A percentile compares a stretch with the other conserved stretches of the same genome.
Conservation (phyloP, 2,888 invertebrate species). For the Tricholauxania praeusta region DNA sequence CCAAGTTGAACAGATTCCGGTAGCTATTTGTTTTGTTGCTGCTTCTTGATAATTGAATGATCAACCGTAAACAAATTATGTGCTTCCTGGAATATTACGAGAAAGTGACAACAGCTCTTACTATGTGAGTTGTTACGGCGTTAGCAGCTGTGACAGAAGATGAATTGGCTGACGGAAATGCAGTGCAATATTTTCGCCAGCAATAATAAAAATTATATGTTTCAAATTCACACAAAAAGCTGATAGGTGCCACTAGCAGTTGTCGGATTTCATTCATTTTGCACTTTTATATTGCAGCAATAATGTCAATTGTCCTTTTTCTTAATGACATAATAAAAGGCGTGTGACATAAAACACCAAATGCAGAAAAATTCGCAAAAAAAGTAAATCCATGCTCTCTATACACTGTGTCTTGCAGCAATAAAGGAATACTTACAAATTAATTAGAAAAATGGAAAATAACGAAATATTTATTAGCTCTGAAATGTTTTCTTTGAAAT, state of each 20-base stretch:
- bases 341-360: not conserved
- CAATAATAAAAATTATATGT: not conserved
- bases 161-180: constrained; percentile 12
- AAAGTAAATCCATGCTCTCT: constrained; percentile 4
- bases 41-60: constrained; percentile 14
- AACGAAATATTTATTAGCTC: too few relatives aligned
- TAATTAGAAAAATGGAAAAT: too few relatives aligned
- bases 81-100: not conserved
- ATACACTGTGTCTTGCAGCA: too few relatives aligned
- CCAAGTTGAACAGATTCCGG: too few relatives aligned
- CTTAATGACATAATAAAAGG: not conserved
- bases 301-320: too few relatives aligned
- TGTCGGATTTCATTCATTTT: too few relatives aligned
- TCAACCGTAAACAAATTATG: constrained; percentile 21
- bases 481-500: too few relatives aligned
- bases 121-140: constrained; percentile 8
- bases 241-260: too few relatives aligned
- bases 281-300: too few relatives aligned
- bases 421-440: too few relatives aligned
- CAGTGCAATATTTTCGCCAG: not conserved
- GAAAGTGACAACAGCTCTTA: constrained; percentile 1
- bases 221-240: not conserved
- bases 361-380: not conserved
- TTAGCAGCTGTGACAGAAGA: not conserved
- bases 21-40: too few relatives aligned